Base-by-base conservation (phyloP, 2,797 vertebrate species). In the Rhabdomys pumilio region DNA sequence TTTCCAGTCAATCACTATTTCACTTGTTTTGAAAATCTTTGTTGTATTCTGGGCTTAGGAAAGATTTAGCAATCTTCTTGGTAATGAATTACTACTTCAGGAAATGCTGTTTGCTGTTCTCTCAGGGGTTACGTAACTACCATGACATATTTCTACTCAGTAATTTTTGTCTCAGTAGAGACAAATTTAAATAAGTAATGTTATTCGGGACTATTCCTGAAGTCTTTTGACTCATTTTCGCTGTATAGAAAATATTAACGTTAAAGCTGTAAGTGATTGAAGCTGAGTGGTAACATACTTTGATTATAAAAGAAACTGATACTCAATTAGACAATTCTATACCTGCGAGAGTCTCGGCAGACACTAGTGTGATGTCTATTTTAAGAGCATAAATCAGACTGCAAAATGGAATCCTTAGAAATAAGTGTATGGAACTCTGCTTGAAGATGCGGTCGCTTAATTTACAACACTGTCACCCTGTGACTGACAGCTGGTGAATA, bases 171-270 rank as follows among this genome's bases (percentile, higher is more conserved):
- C 93, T 96, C 94, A 97, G 93, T 92, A 94, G 94, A 98, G 95
- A 97, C 81, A 94, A 92, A 96, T 96, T 98, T 97, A 97, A 97
- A 93, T 96, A 90, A 90, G 91, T 97, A 95, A 96, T 97, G 69
- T 41, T 97, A 97, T 96, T 98, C 96, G 90, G 91, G 97, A 95
- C 88, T 88, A 65, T 94, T 97, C 93, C 1, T 98, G 93, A 97
- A 95, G 76, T 97, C 96, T 97, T 98, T 97, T 97, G 95, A 97
- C 91, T 97, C 82, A 1, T 96, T 96, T 97, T 97, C 93, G 95
- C 95, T 97, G 85, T 98, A 97, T 97, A 96, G 96, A 96, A 97
- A 97, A 98, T 97, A 97, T 94, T 97, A 97, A 97, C 90, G 96
- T 97, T 96, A 97, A 97, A 95, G 93, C 94, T 94, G 88, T 91